A percentile compares a stretch with the other conserved stretches of the same genome.
phyloP scores from a whole-genome alignment of 2,797 vertebrate genomes.

The Pseudomugil gertrudae region DNA sequence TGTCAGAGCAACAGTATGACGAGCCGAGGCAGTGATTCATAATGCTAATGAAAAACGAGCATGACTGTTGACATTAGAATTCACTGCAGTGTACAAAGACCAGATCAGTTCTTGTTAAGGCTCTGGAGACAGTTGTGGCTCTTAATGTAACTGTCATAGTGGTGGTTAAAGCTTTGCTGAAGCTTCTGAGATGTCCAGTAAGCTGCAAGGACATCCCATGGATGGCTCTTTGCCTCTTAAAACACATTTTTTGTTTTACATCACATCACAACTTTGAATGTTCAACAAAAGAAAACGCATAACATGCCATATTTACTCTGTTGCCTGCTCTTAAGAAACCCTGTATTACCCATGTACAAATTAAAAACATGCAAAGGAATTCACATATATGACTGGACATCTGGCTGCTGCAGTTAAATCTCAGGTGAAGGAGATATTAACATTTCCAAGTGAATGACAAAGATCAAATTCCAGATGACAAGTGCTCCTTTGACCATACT shows the following conservation, averaged over 20 bases:
- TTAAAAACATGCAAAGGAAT: conserved; percentile 46
- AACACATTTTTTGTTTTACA: conserved; percentile 59
- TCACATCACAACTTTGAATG: too few species aligned
- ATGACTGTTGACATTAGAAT: conserved; percentile 57
- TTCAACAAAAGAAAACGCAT: conserved; percentile 35
- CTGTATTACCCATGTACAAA: conserved; percentile 23
- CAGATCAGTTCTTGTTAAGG: conserved; percentile 58
- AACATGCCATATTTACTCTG: conserved; percentile 19
- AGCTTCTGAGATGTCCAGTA: conserved; percentile 55
- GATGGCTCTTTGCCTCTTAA: conserved; percentile 49
- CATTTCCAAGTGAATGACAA: conserved; percentile 55
- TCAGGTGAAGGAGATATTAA: conserved; percentile 45
- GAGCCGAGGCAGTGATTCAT: conserved; percentile 55
- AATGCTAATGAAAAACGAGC: conserved; percentile 55
- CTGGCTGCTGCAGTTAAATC: conserved; percentile 36
- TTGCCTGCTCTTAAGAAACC: conserved; percentile 5
- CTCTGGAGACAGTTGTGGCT: conserved; percentile 36
- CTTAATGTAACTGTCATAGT: conserved; percentile 55
- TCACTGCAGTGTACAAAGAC: conserved; percentile 38
- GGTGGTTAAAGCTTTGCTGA: conserved; percentile 61
- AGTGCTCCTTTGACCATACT: conserved; percentile 20
- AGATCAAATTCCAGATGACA: conserved; percentile 40
- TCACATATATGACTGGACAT: conserved; percentile 31
- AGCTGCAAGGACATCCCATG: conserved; percentile 24
- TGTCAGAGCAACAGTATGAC: conserved; percentile 40